These are phyloP conservation scores for Ictidomys tridecemlineatus DNA, from an alignment of 2,113 vertebrate species.

Conservation along the genomic window DNA sequence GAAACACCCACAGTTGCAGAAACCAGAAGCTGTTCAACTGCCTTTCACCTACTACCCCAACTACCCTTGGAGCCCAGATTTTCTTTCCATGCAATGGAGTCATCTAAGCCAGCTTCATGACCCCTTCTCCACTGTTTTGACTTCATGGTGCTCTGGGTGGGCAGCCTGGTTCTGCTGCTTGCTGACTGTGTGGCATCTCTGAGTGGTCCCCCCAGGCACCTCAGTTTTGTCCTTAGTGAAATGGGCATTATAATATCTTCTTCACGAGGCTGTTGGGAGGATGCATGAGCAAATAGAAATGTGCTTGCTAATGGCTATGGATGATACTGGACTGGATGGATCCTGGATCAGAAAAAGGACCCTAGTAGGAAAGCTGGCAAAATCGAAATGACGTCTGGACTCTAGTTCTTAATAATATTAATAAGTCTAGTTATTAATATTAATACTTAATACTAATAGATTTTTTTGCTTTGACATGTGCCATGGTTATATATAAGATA, in stretches of 20 bases:
- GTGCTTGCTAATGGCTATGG: not conserved
- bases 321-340: slow-evolving; percentile 33
- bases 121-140: not conserved
- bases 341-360: slow-evolving; percentile 18
- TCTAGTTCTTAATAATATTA: not conserved
- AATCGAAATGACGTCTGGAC: not conserved
- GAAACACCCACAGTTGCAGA: not conserved
- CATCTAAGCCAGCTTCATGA: not conserved
- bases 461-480: slow-evolving; percentile 53
- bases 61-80: not conserved
- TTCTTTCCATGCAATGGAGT: not conserved
- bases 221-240: slow-evolving; percentile 29
- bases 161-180: not conserved
- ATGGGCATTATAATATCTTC: slow-evolving; percentile 31
- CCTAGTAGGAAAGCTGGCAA: slow-evolving; percentile 25
- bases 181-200: not conserved
- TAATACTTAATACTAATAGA: not conserved
- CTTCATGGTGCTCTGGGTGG: not conserved
- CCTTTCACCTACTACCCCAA: not conserved
- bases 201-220: not conserved
- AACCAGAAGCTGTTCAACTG: not conserved
- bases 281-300: slow-evolving; percentile 46
- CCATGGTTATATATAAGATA: not conserved
- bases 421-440: too few relatives aligned
- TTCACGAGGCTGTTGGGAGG: not conserved